Conservation (phyloP, 2,113 vertebrate species). For the Lepisosteus osseus region DNA sequence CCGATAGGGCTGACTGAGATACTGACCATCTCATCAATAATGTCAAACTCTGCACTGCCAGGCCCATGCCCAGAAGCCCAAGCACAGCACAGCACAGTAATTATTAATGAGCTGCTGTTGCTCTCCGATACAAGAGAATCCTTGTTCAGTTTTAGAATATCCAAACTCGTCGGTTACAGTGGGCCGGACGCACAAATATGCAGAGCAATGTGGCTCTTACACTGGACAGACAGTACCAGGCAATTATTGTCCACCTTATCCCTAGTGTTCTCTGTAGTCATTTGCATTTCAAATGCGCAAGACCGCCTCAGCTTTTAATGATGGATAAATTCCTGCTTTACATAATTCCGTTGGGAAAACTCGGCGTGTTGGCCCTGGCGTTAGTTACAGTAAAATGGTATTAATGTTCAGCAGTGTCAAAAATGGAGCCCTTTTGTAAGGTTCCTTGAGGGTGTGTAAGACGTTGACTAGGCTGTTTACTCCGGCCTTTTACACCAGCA, state of each 20-base stretch:
- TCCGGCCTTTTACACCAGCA: slow-evolving; percentile 39
- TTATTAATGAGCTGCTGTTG: slow-evolving; percentile 1
- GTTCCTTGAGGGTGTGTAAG: too few species aligned
- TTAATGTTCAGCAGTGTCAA: too few species aligned
- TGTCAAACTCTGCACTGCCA: neutral
- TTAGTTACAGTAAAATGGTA: too few species aligned
- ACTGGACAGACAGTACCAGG: neutral
- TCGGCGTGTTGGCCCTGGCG: too few species aligned
- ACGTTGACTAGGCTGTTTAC: slow-evolving; percentile 21
- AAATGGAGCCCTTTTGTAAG: too few species aligned
- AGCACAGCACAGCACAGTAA: neutral
- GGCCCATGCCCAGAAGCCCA: neutral
- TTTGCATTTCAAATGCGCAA: neutral
- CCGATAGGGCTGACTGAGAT: neutral
- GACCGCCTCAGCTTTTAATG: neutral
- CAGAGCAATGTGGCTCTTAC: neutral
- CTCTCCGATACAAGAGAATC: neutral
- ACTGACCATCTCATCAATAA: slow-evolving; percentile 6
- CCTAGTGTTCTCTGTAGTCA: neutral
- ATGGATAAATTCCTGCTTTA: neutral
- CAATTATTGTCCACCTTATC: neutral
- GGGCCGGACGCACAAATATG: too few species aligned
- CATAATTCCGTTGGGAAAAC: too few species aligned
- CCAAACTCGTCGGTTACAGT: neutral
- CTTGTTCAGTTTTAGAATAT: neutral